Evolutionary conservation across 2,113 vertebrate genomes (phyloP).

Genomic region (Chloropsis cyanopogon): DNA sequence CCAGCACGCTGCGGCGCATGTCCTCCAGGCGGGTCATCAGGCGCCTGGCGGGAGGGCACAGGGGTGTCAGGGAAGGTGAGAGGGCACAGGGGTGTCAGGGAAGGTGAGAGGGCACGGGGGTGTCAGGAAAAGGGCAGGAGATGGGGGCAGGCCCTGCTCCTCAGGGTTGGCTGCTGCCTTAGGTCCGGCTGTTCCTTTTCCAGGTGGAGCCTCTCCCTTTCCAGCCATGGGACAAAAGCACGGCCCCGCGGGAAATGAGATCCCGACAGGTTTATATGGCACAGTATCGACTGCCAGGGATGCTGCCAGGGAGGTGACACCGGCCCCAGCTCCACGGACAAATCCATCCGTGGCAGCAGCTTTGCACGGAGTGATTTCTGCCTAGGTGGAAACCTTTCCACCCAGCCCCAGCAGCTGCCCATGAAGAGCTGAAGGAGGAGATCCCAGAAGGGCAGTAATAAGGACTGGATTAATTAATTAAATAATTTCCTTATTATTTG

Average conservation of each 20-base stretch:
- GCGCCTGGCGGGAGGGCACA: conserved; percentile 57
- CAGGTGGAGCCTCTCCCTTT: neutral
- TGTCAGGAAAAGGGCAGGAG: neutral
- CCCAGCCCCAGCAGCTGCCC: neutral
- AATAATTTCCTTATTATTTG: neutral
- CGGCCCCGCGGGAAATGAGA: fast-evolving
- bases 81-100: no score
- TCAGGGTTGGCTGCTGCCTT: fast-evolving
- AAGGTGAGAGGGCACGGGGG: no score
- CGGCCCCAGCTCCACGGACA: fast-evolving
- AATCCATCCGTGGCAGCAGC: neutral
- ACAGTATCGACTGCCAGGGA: fast-evolving
- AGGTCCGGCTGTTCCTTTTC: neutral
- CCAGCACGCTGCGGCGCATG: conserved; percentile 85
- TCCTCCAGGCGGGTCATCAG: conserved; percentile 86
- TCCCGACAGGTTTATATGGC: fast-evolving
- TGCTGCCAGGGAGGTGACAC: neutral
- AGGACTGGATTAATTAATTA: neutral
- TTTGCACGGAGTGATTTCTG: fast-evolving
- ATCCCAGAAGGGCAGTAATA: no score
- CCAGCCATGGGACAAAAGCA: fast-evolving
- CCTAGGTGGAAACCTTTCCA: neutral
- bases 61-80: neutral
- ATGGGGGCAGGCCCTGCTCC: fast-evolving
- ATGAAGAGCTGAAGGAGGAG: fast-evolving